Conservation (phyloP, 1,140 invertebrate species). For the Drosophila biarmipes region DNA sequence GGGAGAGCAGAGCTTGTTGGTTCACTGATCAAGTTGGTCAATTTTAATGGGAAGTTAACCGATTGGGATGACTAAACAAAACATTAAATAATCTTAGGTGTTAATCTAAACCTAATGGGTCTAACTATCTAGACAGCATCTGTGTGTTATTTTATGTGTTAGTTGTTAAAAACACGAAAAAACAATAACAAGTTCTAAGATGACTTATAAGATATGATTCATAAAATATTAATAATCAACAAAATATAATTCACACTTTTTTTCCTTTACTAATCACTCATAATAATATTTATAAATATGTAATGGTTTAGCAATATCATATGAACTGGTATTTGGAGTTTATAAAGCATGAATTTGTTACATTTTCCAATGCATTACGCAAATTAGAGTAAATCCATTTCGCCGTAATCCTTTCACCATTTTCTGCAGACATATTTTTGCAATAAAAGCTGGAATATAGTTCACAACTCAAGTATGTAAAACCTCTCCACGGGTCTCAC, state of each 20-base stretch:
- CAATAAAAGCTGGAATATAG: slow-evolving; percentile 7
- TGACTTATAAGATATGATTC: no score
- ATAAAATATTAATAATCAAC: no score
- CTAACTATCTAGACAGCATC: slow-evolving; percentile 8
- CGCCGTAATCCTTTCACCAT: background rate
- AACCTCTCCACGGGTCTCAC: slow-evolving; percentile 1
- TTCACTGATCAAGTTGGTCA: slow-evolving; percentile 14
- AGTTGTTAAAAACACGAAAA: no score
- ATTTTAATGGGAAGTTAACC: background rate
- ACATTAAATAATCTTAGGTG: slow-evolving; percentile 1
- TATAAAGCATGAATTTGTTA: background rate
- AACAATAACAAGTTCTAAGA: background rate
- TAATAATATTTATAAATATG: slow-evolving; percentile 1
- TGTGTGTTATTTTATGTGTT: background rate
- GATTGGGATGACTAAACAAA: background rate
- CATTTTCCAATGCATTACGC: background rate
- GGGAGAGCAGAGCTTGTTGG: background rate
- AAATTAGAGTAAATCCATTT: background rate
- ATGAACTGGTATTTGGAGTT: background rate
- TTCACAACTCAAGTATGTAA: slow-evolving; percentile 10
- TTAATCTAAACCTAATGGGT: slow-evolving; percentile 16
- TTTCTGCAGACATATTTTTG: slow-evolving; percentile 4
- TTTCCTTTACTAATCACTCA: no score
- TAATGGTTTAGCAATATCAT: background rate
- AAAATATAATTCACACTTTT: no score